Evolutionary conservation across 2,797 vertebrate species (phyloP).

Genomic region (Morus bassanus): DNA sequence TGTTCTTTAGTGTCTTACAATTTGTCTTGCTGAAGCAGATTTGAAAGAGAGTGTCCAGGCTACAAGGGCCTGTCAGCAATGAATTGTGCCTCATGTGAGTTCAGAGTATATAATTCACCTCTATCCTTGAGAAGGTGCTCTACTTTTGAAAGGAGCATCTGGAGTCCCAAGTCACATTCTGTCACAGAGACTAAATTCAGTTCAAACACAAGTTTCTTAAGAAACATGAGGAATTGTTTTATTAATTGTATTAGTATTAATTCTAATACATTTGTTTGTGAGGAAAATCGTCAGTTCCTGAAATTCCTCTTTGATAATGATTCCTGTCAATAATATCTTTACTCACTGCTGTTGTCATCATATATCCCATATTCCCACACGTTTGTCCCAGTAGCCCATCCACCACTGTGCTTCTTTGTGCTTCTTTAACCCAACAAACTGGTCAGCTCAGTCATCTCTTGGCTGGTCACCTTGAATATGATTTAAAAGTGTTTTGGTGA

Average conservation of each 20-base stretch:
- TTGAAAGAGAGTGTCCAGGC: neutral
- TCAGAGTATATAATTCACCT: neutral
- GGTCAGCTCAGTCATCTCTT: neutral
- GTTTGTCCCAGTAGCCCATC: neutral
- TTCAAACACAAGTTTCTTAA: neutral
- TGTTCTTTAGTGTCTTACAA: neutral
- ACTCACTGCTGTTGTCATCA: neutral
- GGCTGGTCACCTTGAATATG: neutral
- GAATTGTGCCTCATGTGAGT: neutral
- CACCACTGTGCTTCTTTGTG: neutral
- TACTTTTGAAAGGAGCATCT: neutral
- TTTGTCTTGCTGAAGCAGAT: neutral
- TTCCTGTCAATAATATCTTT: neutral
- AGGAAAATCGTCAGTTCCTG: neutral
- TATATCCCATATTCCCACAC: neutral
- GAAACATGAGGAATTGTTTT: neutral
- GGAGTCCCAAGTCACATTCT: neutral
- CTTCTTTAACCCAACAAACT: neutral
- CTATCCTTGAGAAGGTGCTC: neutral
- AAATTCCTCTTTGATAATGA: neutral
- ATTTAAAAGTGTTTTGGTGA: neutral
- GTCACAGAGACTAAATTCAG: neutral
- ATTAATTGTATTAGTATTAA: neutral
- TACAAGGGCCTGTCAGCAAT: neutral
- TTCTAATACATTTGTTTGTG: neutral